Evolutionary conservation across 2,113 vertebrate genomes (phyloP), one percentile per base, ranked within the genome.

Genomic region (Lepus americanus): DNA sequence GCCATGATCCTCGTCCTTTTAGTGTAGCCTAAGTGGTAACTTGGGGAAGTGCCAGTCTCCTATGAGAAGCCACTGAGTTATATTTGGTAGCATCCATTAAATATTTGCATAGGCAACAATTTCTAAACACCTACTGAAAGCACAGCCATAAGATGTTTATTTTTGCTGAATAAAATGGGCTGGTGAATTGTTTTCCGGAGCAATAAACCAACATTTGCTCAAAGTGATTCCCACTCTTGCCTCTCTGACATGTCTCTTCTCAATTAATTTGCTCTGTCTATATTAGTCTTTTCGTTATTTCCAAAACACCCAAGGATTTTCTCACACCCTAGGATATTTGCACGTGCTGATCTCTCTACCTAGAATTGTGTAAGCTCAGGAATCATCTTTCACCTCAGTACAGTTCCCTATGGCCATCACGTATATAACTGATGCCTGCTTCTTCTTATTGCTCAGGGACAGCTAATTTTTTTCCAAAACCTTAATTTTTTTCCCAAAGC

Each of bases 401-500:
- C 20, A 66, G 10, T 22, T 14, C 31, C 72, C 20, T 81, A 4
- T 33, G 64, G 31, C 13, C 10, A 53, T 0, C 16, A 86, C 9
- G n/a, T 3, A 49, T 44, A 19, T 77, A 31, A 85, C 6, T 67
- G 36, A 67, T 17, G 33, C 0, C 6, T 8, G 33, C 17, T n/a
- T 87, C 20, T 16, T 83, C 31, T 89, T 31, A 6, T 44, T 17
- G 6, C 13, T 4, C 14, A 61, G 22, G 9, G 8, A 53, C 6
- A 13, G 2, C 20, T 88, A 81, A 77, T 39, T 87, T 92, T 87
- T 44, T 64, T 73, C 59, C 87, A 76, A 80, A 84, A 82, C n/a
- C 51, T 55, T 3, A 49, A 59, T 59, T 44, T 85, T 92, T 87
- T 49, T 64, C 69, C 61, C 87, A 77, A 77, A 85, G 74, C 27